A percentile compares a stretch with the other conserved stretches of the same genome.
Evolutionary conservation across 2,113 vertebrate genomes (phyloP).

Genomic region (Morone saxatilis): DNA sequence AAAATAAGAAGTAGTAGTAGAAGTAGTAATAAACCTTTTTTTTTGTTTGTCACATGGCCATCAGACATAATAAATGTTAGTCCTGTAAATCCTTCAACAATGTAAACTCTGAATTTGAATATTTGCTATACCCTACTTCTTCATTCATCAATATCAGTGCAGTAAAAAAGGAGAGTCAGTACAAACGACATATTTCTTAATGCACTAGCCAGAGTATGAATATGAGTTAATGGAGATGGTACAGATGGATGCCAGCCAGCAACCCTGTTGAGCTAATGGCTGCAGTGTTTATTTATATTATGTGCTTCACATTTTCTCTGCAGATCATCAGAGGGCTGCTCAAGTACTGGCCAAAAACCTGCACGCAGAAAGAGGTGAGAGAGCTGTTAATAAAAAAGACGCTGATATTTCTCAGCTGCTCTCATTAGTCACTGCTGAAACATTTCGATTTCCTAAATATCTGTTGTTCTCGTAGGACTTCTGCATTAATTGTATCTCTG

Average conservation of each 20-base stretch:
- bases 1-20: background rate
- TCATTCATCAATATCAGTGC: background rate
- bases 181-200: constrained; percentile 18
- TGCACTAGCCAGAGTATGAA: constrained; percentile 24
- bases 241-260: constrained; percentile 28
- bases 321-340: constrained; percentile 94
- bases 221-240: constrained; percentile 36
- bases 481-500: background rate
- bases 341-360: constrained; percentile 96
- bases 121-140: background rate
- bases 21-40: background rate
- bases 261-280: constrained; percentile 30
- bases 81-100: background rate
- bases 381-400: background rate
- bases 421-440: background rate
- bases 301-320: constrained; percentile 22
- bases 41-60: background rate
- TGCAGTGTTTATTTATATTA: constrained; percentile 35
- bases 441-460: background rate
- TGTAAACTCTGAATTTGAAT: background rate
- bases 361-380: constrained; percentile 94
- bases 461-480: background rate
- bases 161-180: background rate
- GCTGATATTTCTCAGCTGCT: background rate
- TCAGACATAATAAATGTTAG: background rate